phyloP scores from a whole-genome alignment of 2,797 vertebrate genomes.

The Artibeus jamaicensis region DNA sequence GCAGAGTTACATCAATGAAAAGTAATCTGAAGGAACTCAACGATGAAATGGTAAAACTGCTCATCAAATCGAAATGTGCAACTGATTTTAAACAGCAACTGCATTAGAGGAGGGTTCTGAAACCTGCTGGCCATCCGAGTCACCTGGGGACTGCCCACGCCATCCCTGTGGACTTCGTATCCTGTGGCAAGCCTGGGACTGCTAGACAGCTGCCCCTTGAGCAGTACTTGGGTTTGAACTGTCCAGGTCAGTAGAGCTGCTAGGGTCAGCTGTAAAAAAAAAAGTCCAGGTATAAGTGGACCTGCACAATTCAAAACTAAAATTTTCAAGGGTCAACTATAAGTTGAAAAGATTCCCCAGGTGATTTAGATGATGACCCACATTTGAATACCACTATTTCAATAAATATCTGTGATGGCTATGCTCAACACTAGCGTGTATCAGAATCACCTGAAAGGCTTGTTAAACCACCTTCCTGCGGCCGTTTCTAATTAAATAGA shows the following conservation, averaged over 20 bases:
- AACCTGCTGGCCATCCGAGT: background rate
- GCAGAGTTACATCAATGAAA: background rate
- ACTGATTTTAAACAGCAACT: background rate
- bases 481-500: background rate
- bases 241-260: background rate
- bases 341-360: background rate
- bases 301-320: background rate
- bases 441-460: background rate
- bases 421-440: accelerated
- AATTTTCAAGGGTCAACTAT: background rate
- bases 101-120: background rate
- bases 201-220: background rate
- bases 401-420: background rate
- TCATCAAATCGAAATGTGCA: background rate
- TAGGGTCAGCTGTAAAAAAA: background rate
- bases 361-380: background rate
- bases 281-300: background rate
- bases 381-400: background rate
- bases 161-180: background rate
- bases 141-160: background rate
- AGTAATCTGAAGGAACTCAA: background rate
- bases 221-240: background rate
- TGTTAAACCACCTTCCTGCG: background rate
- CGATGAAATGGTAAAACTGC: background rate
- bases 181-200: background rate